A percentile compares a stretch with the other conserved stretches of the same genome.
Conservation (phyloP, 1,140 invertebrate genomes). For the Helicoverpa armigera region DNA sequence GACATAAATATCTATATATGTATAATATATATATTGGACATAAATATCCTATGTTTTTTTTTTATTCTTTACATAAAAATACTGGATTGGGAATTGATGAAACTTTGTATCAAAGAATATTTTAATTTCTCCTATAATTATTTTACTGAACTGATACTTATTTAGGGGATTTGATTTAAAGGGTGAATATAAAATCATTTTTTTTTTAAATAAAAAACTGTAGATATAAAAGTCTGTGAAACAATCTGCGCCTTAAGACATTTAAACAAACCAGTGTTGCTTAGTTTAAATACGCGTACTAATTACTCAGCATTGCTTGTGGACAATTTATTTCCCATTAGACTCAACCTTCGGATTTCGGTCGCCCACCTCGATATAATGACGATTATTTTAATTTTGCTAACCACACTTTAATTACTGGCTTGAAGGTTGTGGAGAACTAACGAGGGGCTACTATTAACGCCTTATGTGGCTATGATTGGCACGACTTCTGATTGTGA, state of each 20-base stretch:
- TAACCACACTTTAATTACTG: slow-evolving; percentile 83
- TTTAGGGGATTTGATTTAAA: too few species aligned
- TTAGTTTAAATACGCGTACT: slow-evolving; percentile 80
- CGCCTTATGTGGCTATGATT: slow-evolving; percentile 2
- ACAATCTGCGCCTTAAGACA: slow-evolving; percentile 70
- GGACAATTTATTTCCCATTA: slow-evolving; percentile 86
- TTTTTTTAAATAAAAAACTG: too few species aligned
- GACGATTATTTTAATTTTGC: slow-evolving; percentile 83
- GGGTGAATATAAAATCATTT: too few species aligned
- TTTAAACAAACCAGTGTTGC: slow-evolving; percentile 71
- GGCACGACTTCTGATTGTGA: not conserved
- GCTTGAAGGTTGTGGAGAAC: slow-evolving; percentile 60
- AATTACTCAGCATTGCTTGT: slow-evolving; percentile 77
- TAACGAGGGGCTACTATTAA: slow-evolving; percentile 49
- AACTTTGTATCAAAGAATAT: too few species aligned
- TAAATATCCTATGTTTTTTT: too few species aligned
- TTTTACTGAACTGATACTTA: too few species aligned
- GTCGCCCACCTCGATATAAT: slow-evolving; percentile 75
- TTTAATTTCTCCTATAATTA: too few species aligned
- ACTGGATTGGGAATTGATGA: too few species aligned
- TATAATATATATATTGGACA: too few species aligned
- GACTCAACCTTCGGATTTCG: slow-evolving; percentile 77
- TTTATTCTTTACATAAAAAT: too few species aligned
- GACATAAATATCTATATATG: too few species aligned
- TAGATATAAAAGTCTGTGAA: too few species aligned